Conservation (phyloP, 2,113 vertebrate species). For the Nannobrachium achirus region DNA sequence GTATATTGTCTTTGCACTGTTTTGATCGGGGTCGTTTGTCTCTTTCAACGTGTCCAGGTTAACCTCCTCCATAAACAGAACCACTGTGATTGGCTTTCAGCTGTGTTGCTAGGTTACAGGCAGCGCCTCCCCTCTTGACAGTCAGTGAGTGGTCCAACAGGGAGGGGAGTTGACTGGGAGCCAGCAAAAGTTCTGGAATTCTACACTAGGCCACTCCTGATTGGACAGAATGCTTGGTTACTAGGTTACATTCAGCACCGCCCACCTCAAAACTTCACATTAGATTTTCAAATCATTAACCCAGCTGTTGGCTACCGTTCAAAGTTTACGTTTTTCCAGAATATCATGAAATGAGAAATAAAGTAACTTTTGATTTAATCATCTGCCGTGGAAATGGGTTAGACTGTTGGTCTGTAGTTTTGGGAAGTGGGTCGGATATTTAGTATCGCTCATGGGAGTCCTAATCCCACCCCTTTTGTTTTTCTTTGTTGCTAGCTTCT, state of each 20-base stretch:
- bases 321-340: too few relatives aligned
- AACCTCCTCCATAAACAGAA: too few relatives aligned
- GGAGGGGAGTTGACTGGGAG: not conserved
- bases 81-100: constrained; percentile 21
- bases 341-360: too few relatives aligned
- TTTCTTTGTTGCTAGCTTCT: not conserved
- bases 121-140: constrained; percentile 7
- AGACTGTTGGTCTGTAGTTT: not conserved
- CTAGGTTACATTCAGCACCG: not conserved
- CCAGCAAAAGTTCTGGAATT: constrained; percentile 4
- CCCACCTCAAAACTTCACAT: not conserved
- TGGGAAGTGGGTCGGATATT: not conserved
- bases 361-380: not conserved
- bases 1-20: too few relatives aligned
- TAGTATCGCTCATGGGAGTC: not conserved
- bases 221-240: not conserved
- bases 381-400: not conserved
- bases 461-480: not conserved
- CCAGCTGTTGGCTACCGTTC: too few relatives aligned
- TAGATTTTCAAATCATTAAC: not conserved
- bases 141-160: constrained; percentile 25
- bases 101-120: constrained; percentile 18
- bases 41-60: too few relatives aligned
- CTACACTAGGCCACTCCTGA: not conserved
- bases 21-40: too few relatives aligned